Percentiles rank a stretch among this genome's conserved stretches.
Conservation (phyloP, 2,113 vertebrate species). For the Alosa alosa region DNA sequence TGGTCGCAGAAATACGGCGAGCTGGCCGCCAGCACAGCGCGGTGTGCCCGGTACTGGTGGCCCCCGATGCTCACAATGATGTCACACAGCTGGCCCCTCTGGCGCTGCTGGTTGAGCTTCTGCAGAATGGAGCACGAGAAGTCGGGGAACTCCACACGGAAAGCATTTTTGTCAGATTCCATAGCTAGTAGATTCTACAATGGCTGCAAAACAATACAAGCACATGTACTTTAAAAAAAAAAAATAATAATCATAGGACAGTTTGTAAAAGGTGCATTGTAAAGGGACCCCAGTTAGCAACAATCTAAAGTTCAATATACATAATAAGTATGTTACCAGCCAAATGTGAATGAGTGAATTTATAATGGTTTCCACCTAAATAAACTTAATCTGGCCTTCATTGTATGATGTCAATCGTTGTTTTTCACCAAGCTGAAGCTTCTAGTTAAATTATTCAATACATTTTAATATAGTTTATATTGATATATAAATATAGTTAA, state of each 20-base stretch:
- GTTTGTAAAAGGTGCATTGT: not conserved
- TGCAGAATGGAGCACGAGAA: conserved; percentile 84
- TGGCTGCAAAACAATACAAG: conserved; percentile 26
- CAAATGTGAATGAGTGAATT: not conserved
- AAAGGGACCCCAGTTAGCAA: not conserved
- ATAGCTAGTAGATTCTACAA: conserved; percentile 75
- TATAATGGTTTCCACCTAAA: not conserved
- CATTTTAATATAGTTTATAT: not conserved
- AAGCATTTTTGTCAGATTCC: conserved; percentile 80
- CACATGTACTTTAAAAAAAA: not conserved
- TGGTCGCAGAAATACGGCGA: conserved; percentile 89
- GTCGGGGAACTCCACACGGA: conserved; percentile 86
- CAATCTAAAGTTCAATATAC: not conserved
- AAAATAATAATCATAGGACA: not conserved
- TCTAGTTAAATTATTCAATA: not conserved
- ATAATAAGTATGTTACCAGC: not conserved
- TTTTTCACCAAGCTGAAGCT: not conserved
- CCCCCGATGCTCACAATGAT: conserved; percentile 84
- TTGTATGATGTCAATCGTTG: not conserved
- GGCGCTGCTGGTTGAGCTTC: conserved; percentile 85
- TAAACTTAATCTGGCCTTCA: not conserved
- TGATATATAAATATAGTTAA: not conserved
- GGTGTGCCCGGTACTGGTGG: conserved; percentile 83
- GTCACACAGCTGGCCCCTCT: conserved; percentile 83
- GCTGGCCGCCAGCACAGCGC: conserved; percentile 84